phyloP scores from a whole-genome alignment of 2,113 vertebrate species.

The Salminus brasiliensis region DNA sequence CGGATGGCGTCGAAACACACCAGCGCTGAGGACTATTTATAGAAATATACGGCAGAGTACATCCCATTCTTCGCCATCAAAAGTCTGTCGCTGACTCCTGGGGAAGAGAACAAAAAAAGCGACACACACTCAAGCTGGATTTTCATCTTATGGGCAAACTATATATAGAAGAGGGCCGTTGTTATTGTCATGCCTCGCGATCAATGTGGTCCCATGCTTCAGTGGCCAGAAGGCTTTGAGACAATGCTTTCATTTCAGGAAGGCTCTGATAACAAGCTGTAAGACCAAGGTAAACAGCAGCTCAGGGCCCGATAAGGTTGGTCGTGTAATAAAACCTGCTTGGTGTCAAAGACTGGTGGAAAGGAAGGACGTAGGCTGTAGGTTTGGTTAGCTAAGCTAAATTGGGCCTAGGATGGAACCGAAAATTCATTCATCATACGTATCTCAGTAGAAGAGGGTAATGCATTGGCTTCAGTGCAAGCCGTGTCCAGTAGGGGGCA shows the following conservation, averaged over 20 bases:
- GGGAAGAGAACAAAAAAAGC: background rate
- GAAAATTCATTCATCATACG: background rate
- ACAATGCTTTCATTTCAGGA: background rate
- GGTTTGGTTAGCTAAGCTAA: background rate
- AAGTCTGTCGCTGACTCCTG: background rate
- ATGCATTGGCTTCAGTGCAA: background rate
- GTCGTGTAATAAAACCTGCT: background rate
- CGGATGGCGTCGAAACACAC: background rate
- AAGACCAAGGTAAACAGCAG: conserved; percentile 5
- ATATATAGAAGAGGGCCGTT: background rate
- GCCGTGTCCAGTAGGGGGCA: background rate
- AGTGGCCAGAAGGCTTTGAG: background rate
- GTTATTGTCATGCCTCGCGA: background rate
- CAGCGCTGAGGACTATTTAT: conserved; percentile 25
- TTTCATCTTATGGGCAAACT: background rate
- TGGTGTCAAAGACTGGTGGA: background rate
- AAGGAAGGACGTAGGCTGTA: background rate
- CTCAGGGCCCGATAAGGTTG: background rate
- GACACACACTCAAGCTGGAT: background rate
- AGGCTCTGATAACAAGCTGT: background rate
- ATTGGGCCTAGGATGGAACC: too few species aligned
- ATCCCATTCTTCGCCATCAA: background rate
- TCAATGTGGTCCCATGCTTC: background rate
- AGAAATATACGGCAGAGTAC: background rate
- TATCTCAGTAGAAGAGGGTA: background rate